phyloP scores from a whole-genome alignment of 2,888 invertebrate species.

The Sabellastarte sp. region DNA sequence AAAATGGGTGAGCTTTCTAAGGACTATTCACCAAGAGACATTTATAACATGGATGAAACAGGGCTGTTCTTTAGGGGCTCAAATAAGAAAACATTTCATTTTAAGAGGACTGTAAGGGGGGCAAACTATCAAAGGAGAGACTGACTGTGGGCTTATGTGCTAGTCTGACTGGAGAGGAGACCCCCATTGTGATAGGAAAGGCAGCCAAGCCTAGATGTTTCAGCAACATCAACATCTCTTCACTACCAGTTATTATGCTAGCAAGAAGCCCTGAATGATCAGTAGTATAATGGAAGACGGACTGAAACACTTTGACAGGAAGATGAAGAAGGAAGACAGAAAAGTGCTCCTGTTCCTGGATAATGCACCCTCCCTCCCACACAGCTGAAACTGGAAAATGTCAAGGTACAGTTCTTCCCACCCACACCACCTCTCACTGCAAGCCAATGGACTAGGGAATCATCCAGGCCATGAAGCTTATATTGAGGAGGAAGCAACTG shows the following conservation, averaged over 20 bases:
- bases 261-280: not conserved
- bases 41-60: too few species aligned
- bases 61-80: slow-evolving; percentile 28
- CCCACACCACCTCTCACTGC: not conserved
- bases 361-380: not conserved
- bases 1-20: not conserved
- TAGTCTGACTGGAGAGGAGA: not conserved
- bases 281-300: not conserved
- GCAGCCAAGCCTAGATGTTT: not conserved
- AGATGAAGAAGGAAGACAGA: not conserved
- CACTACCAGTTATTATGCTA: not conserved
- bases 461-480: not conserved
- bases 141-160: not conserved
- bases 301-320: not conserved
- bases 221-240: not conserved
- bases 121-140: slow-evolving; percentile 30
- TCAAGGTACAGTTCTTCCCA: not conserved
- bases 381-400: not conserved
- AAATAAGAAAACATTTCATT: slow-evolving; percentile 24
- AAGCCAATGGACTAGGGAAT: slow-evolving; percentile 4
- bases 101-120: slow-evolving; percentile 28
- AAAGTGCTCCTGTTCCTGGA: not conserved
- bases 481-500: not conserved
- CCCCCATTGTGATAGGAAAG: not conserved
- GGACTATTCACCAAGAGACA: too few species aligned